Evolutionary conservation across 1,140 invertebrate genomes (phyloP), one percentile per base, ranked within the genome.

Genomic region (Orius insidiosus): DNA sequence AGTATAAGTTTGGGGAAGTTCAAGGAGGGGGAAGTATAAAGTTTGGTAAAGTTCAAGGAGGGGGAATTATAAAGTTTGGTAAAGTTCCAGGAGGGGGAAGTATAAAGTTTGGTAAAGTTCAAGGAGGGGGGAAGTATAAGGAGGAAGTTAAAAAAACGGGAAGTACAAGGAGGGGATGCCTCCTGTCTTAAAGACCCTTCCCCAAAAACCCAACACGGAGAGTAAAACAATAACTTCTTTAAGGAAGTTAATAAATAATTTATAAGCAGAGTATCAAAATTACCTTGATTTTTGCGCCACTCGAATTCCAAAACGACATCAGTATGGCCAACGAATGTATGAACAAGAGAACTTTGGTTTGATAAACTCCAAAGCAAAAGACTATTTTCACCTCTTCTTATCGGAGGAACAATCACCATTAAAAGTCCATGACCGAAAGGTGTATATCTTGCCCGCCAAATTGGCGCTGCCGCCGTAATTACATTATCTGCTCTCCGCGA

Each of bases 271-370:
- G n/a, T n/a, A n/a, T n/a, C n/a, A n/a, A n/a, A n/a, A n/a, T n/a
- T 31, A 14, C 34, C 34, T 11, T 14, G 18, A 32, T 45, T 42
- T 13, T 63, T 64, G 48, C 85, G 70, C 89, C 89, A 95, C 53
- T 87, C 84, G 75, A 95, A 95, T 57, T 95, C 90, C 32, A 94
- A 65, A 31, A 95, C 86, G 32, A 90, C 86, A 68, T 95, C 89
- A 2, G 82, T 82, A 59, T 95, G 90, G 0, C 88, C 89, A 32
- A 85, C 77, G 65, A 96, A 89, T 5, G 82, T 84, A 59, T 86
- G 84, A 34, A 88, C 76, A 4, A 84, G 83, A 46, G 73, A 66
- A 35, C 63, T 69, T 58, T 70, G 66, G 61, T 78, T 79, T 30
- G 71, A 70, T 36, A 76, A 76, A 55, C 80, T 84, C 85, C 86